phyloP scores from a whole-genome alignment of 2,113 vertebrate genomes.

The Melospiza melodia region DNA sequence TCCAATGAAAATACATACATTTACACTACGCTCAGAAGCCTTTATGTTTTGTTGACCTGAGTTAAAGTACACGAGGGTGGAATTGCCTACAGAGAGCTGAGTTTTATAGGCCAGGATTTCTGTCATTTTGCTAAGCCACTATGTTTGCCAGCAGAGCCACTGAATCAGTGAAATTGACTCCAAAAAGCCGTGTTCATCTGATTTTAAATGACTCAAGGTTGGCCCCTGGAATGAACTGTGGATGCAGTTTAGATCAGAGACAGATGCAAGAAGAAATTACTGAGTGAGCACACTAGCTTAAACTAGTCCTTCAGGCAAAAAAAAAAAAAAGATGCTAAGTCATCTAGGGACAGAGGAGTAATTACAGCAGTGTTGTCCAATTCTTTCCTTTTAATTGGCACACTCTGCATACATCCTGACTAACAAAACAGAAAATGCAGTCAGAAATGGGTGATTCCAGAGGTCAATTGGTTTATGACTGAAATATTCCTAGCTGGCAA shows the following conservation, averaged over 20 bases:
- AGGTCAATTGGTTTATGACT: neutral
- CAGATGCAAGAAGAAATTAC: slow-evolving; percentile 4
- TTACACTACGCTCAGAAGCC: neutral
- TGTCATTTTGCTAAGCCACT: neutral
- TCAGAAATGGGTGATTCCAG: neutral
- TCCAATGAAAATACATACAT: neutral
- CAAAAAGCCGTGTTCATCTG: neutral
- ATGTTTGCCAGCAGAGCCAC: neutral
- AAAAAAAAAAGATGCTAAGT: neutral
- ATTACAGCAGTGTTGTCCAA: neutral
- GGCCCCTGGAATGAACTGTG: neutral
- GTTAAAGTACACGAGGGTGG: neutral
- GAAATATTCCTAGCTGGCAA: neutral
- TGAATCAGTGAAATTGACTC: neutral
- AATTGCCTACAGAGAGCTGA: neutral
- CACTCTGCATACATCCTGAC: neutral
- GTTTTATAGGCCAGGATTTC: neutral
- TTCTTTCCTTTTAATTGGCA: slow-evolving; percentile 20
- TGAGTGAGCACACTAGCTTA: neutral
- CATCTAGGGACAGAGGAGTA: neutral
- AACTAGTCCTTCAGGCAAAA: neutral
- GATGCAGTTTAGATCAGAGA: neutral
- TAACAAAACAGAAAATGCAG: neutral
- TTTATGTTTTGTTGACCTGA: neutral
- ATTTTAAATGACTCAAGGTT: neutral